These are phyloP conservation scores for Rhea pennata DNA, from an alignment of 2,113 vertebrate species.

Conservation along the genomic window DNA sequence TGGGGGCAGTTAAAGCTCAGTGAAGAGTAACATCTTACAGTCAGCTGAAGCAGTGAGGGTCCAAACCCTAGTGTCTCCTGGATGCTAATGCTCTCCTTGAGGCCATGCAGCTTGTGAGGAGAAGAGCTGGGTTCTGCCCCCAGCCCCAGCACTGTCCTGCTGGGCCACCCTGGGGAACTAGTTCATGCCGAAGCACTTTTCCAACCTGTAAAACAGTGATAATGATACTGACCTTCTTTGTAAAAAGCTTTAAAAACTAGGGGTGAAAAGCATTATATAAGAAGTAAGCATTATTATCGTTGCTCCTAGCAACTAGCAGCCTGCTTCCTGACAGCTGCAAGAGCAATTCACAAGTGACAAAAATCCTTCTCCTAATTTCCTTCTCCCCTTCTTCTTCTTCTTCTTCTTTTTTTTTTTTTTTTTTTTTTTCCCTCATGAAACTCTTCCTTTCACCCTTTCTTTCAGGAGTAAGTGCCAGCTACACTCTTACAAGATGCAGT, in stretches of 20 bases:
- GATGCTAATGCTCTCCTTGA: not conserved
- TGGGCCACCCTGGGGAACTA: not conserved
- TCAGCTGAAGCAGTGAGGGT: not conserved
- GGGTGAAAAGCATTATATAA: slow-evolving; percentile 16
- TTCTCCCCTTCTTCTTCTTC: not conserved
- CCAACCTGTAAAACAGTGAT: slow-evolving; percentile 18
- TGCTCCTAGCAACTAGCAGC: slow-evolving; percentile 54
- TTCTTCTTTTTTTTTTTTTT: too few species aligned
- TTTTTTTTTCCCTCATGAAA: not conserved
- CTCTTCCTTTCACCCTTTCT: not conserved
- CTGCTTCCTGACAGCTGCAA: slow-evolving; percentile 17
- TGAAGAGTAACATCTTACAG: not conserved
- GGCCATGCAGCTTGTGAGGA: not conserved
- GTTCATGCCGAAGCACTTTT: not conserved
- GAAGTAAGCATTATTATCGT: not conserved
- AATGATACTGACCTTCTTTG: slow-evolving; percentile 29
- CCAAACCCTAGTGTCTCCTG: not conserved
- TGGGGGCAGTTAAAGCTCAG: not conserved
- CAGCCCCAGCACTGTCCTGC: not conserved
- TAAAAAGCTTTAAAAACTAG: slow-evolving; percentile 23
- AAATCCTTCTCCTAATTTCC: slow-evolving; percentile 13
- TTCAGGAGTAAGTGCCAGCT: not conserved
- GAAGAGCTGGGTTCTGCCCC: not conserved
- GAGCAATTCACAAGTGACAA: slow-evolving; percentile 19
- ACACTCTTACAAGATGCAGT: not conserved